Conservation (phyloP, 2,888 invertebrate genomes). For the Nemotelus pantherinus region DNA sequence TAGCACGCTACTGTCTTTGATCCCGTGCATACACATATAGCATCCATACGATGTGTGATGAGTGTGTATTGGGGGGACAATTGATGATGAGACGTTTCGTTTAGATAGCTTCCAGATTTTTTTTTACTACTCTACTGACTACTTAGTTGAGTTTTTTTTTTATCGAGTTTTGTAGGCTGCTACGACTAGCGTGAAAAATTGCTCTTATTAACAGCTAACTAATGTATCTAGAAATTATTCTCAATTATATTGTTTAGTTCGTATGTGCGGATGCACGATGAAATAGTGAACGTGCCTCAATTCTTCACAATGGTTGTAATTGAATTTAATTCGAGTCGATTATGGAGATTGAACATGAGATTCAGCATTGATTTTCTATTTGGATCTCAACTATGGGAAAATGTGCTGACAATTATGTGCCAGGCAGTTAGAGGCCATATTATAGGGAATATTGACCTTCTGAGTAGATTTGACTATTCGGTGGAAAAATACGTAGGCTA, state of each 20-base stretch:
- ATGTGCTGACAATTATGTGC: not conserved
- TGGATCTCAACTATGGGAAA: not conserved
- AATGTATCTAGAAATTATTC: constrained; percentile 1
- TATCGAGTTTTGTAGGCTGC: too few relatives aligned
- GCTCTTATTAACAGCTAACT: constrained; percentile 10
- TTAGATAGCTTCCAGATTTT: constrained; percentile 13
- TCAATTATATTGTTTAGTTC: not conserved
- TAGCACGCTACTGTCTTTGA: too few relatives aligned
- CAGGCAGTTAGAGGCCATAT: not conserved
- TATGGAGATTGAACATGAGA: constrained; percentile 5
- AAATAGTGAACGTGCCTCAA: not conserved
- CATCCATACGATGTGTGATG: too few relatives aligned
- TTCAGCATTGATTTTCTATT: constrained; percentile 21
- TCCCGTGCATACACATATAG: too few relatives aligned
- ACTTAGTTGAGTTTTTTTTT: not conserved
- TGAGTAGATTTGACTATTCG: not conserved
- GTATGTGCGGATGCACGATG: not conserved
- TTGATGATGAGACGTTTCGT: not conserved
- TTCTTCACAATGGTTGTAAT: not conserved
- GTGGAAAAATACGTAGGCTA: not conserved
- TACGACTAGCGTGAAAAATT: constrained; percentile 5
- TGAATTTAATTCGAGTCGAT: constrained; percentile 6
- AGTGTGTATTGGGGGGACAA: not conserved
- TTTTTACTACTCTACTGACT: not conserved
- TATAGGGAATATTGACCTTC: not conserved